Percentiles rank a stretch among this genome's conserved stretches.
Conservation (phyloP, 2,888 invertebrate genomes). For the Agrochola litura region DNA sequence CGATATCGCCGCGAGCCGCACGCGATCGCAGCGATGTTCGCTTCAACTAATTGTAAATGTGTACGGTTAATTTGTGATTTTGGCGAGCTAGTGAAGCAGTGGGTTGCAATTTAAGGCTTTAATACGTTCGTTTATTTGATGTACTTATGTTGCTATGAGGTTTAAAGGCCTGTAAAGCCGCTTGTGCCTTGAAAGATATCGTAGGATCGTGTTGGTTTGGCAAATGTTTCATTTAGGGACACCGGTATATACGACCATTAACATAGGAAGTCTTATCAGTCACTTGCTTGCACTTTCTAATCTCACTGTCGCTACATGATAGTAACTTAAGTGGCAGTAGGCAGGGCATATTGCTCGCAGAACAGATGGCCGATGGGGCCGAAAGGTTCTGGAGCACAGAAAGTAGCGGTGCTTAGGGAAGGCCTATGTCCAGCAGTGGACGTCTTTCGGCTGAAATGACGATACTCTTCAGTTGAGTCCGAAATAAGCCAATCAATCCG, state of each 20-base stretch:
- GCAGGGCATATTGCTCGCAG: no score
- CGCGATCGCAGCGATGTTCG: slow-evolving; percentile 61
- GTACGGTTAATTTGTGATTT: slow-evolving; percentile 63
- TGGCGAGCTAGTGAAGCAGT: slow-evolving; percentile 32
- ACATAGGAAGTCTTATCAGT: neutral
- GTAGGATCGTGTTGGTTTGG: neutral
- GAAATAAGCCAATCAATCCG: neutral
- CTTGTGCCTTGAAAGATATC: neutral
- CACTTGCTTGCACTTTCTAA: neutral
- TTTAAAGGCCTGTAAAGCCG: neutral
- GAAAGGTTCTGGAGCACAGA: no score
- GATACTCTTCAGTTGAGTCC: no score
- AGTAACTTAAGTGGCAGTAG: no score
- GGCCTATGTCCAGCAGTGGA: no score
- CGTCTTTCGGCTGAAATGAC: no score
- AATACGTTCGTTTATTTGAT: slow-evolving; percentile 36
- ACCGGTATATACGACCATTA: neutral
- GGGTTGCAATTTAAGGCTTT: slow-evolving; percentile 48
- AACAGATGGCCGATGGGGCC: no score
- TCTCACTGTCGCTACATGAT: neutral
- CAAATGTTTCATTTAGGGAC: neutral
- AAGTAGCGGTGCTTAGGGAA: no score
- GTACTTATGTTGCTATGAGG: neutral
- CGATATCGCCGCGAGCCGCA: slow-evolving; percentile 67
- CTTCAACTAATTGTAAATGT: slow-evolving; percentile 55